Percentiles rank a stretch among this genome's conserved stretches.
These are phyloP conservation scores for Melanogrammus aeglefinus DNA, from an alignment of 2,797 vertebrate genomes.

Conservation along the genomic window DNA sequence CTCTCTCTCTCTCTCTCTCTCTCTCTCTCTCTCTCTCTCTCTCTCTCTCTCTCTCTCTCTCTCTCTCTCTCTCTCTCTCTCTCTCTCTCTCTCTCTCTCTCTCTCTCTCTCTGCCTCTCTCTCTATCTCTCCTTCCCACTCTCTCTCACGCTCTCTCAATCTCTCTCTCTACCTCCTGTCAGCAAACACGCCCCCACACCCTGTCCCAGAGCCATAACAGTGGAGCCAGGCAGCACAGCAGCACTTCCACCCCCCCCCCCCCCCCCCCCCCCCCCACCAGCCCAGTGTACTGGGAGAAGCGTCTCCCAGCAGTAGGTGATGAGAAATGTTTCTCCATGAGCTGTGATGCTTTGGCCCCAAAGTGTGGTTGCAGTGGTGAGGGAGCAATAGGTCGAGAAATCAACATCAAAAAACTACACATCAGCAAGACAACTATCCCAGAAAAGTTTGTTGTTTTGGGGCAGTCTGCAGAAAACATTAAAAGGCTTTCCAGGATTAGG, in stretches of 20 bases:
- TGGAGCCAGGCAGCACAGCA: conserved; percentile 49
- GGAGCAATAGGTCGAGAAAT: conserved; percentile 2
- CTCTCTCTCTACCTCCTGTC: background rate
- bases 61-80: conserved; percentile 32
- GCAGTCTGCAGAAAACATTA: background rate
- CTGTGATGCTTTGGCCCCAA: background rate
- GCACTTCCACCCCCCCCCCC: conserved; percentile 49
- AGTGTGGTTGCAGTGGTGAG: background rate
- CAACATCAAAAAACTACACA: background rate
- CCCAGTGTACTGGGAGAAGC: conserved; percentile 53
- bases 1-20: too few species aligned
- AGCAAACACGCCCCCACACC: conserved; percentile 59
- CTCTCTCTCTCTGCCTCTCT: conserved; percentile 33
- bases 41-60: conserved; percentile 22
- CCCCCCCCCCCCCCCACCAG: conserved; percentile 52
- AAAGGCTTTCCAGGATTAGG: background rate
- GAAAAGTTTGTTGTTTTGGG: background rate
- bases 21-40: too few species aligned
- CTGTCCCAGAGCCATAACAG: conserved; percentile 56
- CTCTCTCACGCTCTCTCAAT: background rate
- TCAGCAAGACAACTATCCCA: background rate
- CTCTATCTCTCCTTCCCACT: conserved; percentile 32
- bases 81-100: conserved; percentile 17
- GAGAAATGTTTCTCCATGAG: background rate
- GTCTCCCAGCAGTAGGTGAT: conserved; percentile 18